Evolutionary conservation across 2,888 invertebrate species (phyloP).

Genomic region (Drosophila cracens): DNA sequence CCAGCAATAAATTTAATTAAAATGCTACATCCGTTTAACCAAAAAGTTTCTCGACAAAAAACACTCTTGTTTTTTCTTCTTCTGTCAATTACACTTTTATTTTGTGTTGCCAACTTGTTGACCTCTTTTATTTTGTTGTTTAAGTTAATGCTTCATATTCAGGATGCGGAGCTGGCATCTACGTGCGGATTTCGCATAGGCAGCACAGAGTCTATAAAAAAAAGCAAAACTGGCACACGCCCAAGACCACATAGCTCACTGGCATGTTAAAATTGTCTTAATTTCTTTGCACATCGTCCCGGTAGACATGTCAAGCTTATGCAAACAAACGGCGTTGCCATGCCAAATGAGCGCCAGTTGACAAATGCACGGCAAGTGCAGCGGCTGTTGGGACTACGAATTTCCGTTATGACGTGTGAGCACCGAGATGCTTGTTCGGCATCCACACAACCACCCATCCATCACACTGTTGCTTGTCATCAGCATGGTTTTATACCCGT

Average conservation of each 20-base stretch:
- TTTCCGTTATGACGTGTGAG: slow-evolving; percentile 18
- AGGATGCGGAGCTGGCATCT: neutral
- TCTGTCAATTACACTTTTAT: neutral
- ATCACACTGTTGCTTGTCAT: slow-evolving; percentile 36
- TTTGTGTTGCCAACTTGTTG: neutral
- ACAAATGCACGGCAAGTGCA: slow-evolving; percentile 59
- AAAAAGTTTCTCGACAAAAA: neutral
- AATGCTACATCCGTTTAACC: slow-evolving; percentile 2
- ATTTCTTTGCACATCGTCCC: slow-evolving; percentile 13
- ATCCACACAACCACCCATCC: slow-evolving; percentile 4
- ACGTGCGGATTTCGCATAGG: slow-evolving; percentile 41
- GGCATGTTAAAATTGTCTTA: slow-evolving; percentile 44
- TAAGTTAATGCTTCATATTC: slow-evolving; percentile 11
- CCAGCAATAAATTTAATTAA: slow-evolving; percentile 36
- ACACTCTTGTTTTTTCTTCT: no score
- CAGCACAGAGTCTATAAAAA: slow-evolving; percentile 28
- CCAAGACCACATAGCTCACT: slow-evolving; percentile 8
- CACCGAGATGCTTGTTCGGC: slow-evolving; percentile 52
- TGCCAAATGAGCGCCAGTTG: slow-evolving; percentile 58
- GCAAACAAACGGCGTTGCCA: slow-evolving; percentile 59
- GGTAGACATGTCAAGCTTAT: slow-evolving; percentile 56
- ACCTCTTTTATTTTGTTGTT: neutral
- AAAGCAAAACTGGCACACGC: slow-evolving; percentile 8
- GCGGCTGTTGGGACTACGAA: slow-evolving; percentile 34
- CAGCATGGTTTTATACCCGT: neutral